Conservation (phyloP, 2,888 invertebrate species). For the Drosophila barbarae region DNA sequence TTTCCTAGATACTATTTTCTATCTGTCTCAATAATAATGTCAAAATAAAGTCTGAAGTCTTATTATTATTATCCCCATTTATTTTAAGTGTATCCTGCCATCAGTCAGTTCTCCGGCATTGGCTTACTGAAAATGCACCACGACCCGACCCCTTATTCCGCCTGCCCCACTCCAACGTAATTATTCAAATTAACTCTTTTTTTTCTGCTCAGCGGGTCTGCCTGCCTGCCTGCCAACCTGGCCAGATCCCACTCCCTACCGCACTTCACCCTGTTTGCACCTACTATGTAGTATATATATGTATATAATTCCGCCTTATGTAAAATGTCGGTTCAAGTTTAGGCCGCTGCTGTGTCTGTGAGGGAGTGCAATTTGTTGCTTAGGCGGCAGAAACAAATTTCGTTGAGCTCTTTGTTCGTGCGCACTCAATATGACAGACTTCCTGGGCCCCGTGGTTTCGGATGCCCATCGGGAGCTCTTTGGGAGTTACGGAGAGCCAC, state of each 20-base stretch:
- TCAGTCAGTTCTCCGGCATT: constrained; percentile 33
- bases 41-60: background rate
- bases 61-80: background rate
- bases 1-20: too few species aligned
- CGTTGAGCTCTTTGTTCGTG: constrained; percentile 64
- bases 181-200: constrained; percentile 73
- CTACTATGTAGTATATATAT: constrained; percentile 31
- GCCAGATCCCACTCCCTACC: background rate
- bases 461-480: constrained; percentile 13
- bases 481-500: constrained; percentile 24
- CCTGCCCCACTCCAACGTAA: constrained; percentile 50
- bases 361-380: constrained; percentile 66
- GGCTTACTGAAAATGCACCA: constrained; percentile 49
- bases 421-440: constrained; percentile 66
- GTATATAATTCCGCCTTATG: constrained; percentile 59
- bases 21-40: too few species aligned
- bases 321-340: constrained; percentile 66
- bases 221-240: constrained; percentile 15
- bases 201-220: constrained; percentile 64
- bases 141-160: constrained; percentile 35
- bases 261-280: constrained; percentile 15
- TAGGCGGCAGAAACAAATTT: constrained; percentile 56
- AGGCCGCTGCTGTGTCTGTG: constrained; percentile 33
- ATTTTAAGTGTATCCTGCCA: constrained; percentile 7
- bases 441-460: constrained; percentile 31